Evolutionary conservation across 2,113 vertebrate species (phyloP).

Genomic region (Morone chrysops): DNA sequence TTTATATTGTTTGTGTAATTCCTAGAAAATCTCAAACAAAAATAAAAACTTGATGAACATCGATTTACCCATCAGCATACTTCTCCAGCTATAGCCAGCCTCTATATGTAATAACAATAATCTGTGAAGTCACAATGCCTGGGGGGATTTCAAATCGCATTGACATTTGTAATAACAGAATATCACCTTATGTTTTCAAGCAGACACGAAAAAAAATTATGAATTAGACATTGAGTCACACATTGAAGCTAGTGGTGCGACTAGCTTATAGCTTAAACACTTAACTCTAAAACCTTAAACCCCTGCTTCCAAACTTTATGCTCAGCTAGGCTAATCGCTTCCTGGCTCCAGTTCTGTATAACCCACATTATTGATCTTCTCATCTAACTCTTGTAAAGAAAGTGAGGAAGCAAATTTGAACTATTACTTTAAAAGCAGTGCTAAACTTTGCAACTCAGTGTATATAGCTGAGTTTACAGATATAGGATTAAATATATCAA

Average conservation of each 20-base stretch:
- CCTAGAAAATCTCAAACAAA: no score
- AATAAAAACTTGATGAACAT: no score
- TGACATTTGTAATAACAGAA: neutral
- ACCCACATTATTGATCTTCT: neutral
- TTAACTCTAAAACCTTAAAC: neutral
- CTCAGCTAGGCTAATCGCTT: conserved; percentile 6
- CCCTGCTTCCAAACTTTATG: neutral
- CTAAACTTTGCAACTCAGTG: neutral
- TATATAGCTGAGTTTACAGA: neutral
- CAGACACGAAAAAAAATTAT: neutral
- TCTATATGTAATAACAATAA: neutral
- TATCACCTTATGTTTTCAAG: neutral
- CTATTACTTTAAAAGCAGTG: neutral
- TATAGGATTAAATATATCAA: neutral
- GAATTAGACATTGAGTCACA: neutral
- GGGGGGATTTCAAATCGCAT: neutral
- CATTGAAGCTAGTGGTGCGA: neutral
- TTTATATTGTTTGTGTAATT: no score
- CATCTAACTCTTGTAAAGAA: neutral
- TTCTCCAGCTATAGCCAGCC: neutral
- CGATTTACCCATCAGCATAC: no score
- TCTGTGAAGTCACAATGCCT: neutral
- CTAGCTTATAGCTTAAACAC: neutral
- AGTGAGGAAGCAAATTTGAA: neutral
- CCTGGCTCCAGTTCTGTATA: neutral